Conservation (phyloP, 2,888 invertebrate genomes). For the Spilosoma lubricipeda region DNA sequence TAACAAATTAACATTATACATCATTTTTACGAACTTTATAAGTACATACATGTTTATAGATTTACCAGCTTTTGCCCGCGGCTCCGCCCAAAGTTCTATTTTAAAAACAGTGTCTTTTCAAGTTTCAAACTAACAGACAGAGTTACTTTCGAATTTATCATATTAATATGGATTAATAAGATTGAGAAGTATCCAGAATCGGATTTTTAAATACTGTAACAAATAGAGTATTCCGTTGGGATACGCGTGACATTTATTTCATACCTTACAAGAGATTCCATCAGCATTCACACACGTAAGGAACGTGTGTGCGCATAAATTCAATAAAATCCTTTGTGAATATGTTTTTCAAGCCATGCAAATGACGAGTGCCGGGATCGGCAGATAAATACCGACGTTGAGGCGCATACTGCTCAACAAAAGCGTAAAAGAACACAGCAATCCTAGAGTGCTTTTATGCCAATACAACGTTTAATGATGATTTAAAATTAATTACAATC, state of each 20-base stretch:
- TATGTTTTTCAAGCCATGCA: slow-evolving; percentile 62
- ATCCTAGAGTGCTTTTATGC: slow-evolving; percentile 34
- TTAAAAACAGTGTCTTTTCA: too few species aligned
- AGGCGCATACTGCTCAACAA: slow-evolving; percentile 35
- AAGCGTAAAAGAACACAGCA: slow-evolving; percentile 41
- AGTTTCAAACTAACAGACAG: too few species aligned
- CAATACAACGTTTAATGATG: slow-evolving; percentile 47
- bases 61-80: too few species aligned
- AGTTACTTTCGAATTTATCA: too few species aligned
- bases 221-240: slow-evolving; percentile 44
- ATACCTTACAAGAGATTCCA: slow-evolving; percentile 60
- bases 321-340: slow-evolving; percentile 68
- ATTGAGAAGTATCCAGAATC: not conserved
- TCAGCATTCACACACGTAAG: slow-evolving; percentile 50
- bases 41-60: too few species aligned
- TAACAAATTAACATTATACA: too few species aligned
- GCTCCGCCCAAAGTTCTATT: too few species aligned
- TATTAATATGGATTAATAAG: too few species aligned
- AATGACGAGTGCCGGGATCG: slow-evolving; percentile 57
- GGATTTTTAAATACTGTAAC: slow-evolving; percentile 19
- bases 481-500: slow-evolving; percentile 58
- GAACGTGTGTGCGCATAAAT: slow-evolving; percentile 77
- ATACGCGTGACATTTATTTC: slow-evolving; percentile 39
- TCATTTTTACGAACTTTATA: too few species aligned
- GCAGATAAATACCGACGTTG: slow-evolving; percentile 54